Evolutionary conservation across 1,140 invertebrate species (phyloP).

Genomic region (Wiebesia pumilae): DNA sequence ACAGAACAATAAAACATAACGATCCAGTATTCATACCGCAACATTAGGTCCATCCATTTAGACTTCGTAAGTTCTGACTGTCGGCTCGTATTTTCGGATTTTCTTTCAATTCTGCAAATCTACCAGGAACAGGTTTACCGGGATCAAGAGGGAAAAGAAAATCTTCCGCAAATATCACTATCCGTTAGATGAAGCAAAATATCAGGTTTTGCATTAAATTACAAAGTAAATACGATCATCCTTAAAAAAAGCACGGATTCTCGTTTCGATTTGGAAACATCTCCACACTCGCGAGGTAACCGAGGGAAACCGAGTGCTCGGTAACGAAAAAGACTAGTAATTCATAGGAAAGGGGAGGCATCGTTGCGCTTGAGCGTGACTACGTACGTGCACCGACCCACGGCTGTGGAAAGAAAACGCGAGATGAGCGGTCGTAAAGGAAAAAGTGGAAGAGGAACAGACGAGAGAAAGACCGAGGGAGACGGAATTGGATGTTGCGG

Average conservation of each 20-base stretch:
- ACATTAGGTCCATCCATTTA: neutral
- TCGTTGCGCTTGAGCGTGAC: neutral
- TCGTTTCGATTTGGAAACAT: neutral
- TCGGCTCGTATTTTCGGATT: neutral
- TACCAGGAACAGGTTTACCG: neutral
- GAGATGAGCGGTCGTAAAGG: neutral
- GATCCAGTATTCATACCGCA: neutral
- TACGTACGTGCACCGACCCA: neutral
- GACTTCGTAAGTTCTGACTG: neutral
- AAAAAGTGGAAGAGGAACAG: neutral
- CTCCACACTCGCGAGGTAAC: neutral
- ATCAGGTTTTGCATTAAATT: neutral
- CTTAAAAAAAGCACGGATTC: neutral
- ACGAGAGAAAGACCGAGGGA: neutral
- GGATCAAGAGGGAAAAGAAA: neutral
- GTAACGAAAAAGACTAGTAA: neutral
- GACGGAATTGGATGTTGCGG: neutral
- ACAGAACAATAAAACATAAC: neutral
- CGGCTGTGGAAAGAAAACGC: neutral
- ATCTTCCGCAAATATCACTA: neutral
- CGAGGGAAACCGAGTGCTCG: neutral
- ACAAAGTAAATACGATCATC: conserved; percentile 3
- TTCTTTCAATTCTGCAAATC: neutral
- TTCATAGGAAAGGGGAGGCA: neutral
- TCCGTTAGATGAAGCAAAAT: neutral